These are phyloP conservation scores for Clarias laeviceps DNA, from an alignment of 2,797 vertebrate species.

Conservation along the genomic window DNA sequence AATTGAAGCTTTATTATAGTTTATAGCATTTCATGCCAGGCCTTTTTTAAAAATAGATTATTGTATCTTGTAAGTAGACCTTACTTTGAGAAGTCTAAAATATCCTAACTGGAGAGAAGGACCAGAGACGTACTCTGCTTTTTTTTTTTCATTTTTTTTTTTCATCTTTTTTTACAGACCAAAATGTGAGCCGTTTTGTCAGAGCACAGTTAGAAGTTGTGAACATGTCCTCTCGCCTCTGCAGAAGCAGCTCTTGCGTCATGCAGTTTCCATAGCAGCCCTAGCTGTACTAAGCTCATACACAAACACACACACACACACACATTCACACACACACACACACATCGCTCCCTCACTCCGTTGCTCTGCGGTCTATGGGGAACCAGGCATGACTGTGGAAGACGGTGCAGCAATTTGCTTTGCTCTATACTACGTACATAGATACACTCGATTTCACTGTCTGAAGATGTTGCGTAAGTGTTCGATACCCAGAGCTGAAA, in stretches of 20 bases:
- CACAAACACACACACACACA: conserved; percentile 21
- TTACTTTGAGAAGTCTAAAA: conserved; percentile 31
- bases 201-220: conserved; percentile 54
- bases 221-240: conserved; percentile 61
- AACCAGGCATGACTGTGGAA: conserved; percentile 33
- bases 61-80: conserved; percentile 10
- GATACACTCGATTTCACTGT: conserved; percentile 19
- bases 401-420: conserved; percentile 24
- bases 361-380: conserved; percentile 42
- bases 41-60: conserved; percentile 5
- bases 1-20: background rate
- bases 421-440: background rate
- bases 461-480: conserved; percentile 15
- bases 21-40: conserved; percentile 23
- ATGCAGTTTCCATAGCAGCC: conserved; percentile 65
- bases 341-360: conserved; percentile 25
- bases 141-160: background rate
- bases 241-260: conserved; percentile 60
- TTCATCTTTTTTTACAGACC: background rate
- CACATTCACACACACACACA: conserved; percentile 17
- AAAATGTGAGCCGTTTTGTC: conserved; percentile 50
- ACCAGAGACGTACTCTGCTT: conserved; percentile 24
- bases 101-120: conserved; percentile 15
- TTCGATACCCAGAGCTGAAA: background rate
- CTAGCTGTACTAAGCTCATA: conserved; percentile 38